A percentile compares a stretch with the other conserved stretches of the same genome.
Conservation (phyloP, 2,113 vertebrate species). For the Hippoglossus stenolepis region DNA sequence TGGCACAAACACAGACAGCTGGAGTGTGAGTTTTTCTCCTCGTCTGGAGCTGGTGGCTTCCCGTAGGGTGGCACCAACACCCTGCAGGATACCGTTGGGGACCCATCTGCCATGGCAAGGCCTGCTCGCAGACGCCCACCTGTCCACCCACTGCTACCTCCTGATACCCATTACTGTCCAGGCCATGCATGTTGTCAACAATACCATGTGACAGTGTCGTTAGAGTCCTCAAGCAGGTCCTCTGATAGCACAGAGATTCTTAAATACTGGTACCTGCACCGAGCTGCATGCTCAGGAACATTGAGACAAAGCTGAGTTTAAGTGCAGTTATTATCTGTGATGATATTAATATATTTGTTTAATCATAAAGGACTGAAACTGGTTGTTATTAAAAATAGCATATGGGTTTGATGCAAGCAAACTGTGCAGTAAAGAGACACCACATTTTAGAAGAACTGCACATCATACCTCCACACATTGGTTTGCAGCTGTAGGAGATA, state of each 20-base stretch:
- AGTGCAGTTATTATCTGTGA: neutral
- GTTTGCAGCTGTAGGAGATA: slow-evolving; percentile 5
- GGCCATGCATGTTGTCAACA: slow-evolving; percentile 55
- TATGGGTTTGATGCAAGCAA: neutral
- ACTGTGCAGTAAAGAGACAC: neutral
- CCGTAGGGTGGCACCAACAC: slow-evolving; percentile 75
- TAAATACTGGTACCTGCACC: slow-evolving; percentile 19
- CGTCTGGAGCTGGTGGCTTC: slow-evolving; percentile 74
- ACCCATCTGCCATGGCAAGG: slow-evolving; percentile 78
- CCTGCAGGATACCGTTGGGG: slow-evolving; percentile 65
- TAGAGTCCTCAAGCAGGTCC: slow-evolving; percentile 28
- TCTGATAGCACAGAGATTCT: slow-evolving; percentile 33
- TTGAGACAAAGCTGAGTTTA: neutral
- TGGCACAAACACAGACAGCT: slow-evolving; percentile 80
- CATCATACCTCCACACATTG: neutral
- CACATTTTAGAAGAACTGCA: slow-evolving; percentile 6
- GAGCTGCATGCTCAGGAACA: neutral
- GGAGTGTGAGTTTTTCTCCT: slow-evolving; percentile 75
- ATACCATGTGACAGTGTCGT: slow-evolving; percentile 57
- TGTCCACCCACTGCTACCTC: slow-evolving; percentile 29
- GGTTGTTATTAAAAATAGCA: neutral
- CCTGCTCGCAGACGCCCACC: slow-evolving; percentile 51
- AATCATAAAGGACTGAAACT: neutral
- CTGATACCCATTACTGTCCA: slow-evolving; percentile 41
- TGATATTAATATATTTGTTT: neutral